These are phyloP conservation scores for Cerastis leucographa DNA, from an alignment of 2,888 invertebrate species.

Conservation along the genomic window DNA sequence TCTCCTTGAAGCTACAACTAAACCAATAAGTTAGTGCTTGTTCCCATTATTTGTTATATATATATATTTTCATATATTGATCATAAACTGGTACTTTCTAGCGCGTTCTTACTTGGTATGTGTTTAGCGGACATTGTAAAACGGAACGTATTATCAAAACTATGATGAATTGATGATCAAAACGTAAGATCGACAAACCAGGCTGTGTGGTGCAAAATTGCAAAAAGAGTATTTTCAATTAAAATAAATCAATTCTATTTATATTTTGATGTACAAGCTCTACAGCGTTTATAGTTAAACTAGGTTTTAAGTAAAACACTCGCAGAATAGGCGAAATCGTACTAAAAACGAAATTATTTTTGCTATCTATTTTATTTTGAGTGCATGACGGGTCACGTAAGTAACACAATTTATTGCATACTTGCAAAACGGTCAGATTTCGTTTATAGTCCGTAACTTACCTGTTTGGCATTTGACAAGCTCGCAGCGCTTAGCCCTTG, in stretches of 20 bases:
- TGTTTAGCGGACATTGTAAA: background rate
- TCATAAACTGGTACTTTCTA: background rate
- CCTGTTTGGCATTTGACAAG: background rate
- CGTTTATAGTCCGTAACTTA: conserved; percentile 12
- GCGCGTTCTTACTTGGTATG: no score
- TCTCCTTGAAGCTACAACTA: no score
- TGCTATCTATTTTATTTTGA: conserved; percentile 37
- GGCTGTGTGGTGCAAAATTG: background rate
- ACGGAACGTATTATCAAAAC: no score
- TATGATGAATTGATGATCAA: background rate
- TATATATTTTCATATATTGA: background rate
- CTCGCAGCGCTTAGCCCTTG: background rate
- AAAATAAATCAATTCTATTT: background rate
- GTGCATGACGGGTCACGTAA: conserved; percentile 66
- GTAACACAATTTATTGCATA: conserved; percentile 64
- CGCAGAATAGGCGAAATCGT: conserved; percentile 21
- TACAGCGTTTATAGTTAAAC: conserved; percentile 10
- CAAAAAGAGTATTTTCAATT: background rate
- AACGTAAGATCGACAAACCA: conserved; percentile 8
- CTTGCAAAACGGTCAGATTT: conserved; percentile 71
- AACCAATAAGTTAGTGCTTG: background rate
- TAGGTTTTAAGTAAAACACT: conserved; percentile 34
- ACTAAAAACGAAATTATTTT: conserved; percentile 10
- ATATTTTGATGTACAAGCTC: conserved; percentile 35
- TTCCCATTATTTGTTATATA: no score